Evolutionary conservation across 2,797 vertebrate genomes (phyloP).

Genomic region (Coluber constrictor): DNA sequence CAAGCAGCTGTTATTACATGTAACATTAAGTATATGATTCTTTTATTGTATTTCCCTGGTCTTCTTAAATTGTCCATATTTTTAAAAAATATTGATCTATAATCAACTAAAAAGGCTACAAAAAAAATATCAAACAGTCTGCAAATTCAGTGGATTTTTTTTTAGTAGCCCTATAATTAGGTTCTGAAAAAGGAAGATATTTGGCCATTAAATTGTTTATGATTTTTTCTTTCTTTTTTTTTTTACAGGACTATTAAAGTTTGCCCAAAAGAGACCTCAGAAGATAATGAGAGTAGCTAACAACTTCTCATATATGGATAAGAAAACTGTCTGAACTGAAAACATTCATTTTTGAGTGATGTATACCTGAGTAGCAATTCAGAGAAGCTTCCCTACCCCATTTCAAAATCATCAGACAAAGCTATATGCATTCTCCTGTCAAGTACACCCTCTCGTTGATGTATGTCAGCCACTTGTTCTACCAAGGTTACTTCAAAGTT

Average conservation of each 20-base stretch:
- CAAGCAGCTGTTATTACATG: too few relatives aligned
- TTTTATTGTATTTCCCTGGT: too few relatives aligned
- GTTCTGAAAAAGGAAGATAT: neutral
- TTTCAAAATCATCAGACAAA: slow-evolving; percentile 50
- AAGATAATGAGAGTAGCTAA: neutral
- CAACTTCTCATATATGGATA: neutral
- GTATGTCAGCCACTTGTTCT: slow-evolving; percentile 41
- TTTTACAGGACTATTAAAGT: neutral
- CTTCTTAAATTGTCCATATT: neutral
- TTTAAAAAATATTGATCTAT: neutral
- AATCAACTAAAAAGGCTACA: neutral
- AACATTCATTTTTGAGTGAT: slow-evolving; percentile 52
- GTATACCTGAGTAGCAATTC: slow-evolving; percentile 50
- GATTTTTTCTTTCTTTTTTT: too few relatives aligned
- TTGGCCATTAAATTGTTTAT: neutral
- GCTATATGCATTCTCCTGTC: slow-evolving; percentile 44
- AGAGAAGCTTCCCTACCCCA: slow-evolving; percentile 55
- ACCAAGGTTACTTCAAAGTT: slow-evolving; percentile 59
- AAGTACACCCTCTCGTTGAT: slow-evolving; percentile 50
- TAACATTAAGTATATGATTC: too few relatives aligned
- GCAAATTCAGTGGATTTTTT: neutral
- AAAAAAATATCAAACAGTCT: neutral
- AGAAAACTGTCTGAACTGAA: slow-evolving; percentile 35
- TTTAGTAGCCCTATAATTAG: neutral
- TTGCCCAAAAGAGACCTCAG: neutral